Base-by-base conservation (phyloP, 64 coral and sea anemone genomes). In the Astreopora myriophthalma region DNA sequence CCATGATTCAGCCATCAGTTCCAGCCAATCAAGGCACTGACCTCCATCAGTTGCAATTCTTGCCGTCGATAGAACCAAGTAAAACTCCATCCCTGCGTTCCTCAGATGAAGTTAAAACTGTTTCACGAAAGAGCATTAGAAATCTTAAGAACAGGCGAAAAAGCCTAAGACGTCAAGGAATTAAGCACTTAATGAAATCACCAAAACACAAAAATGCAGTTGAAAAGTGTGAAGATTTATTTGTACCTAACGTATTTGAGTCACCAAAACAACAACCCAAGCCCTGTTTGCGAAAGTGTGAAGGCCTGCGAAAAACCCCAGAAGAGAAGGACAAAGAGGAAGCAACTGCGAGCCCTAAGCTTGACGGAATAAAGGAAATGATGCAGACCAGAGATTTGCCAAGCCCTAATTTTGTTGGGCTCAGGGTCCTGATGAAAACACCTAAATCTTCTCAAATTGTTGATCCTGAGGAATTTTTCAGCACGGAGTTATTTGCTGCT, bases 31-130 rank as follows among this genome's bases (percentile, higher is more conserved):
- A 69, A 33, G 34, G 14, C 34, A 11, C 55, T 11, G 79, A 62
- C 24, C 14, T 24, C 22, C 20, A 82, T 37, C 30, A 64, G 24
- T 7, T 63, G 28, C 31, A 72, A 3, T 42, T 87, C 51, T 32
- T 79, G 19, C 8, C 72, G 35, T 66, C 89, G 24, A 44, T 74
- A 57, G 79, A 62, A 60, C 30, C 79, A 40, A 44, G 2, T 11
- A 84, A 85, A 38, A 92, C 89, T 32, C 89, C 89, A 75, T 92
- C 89, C 32, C 38, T 92, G 44, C 74, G 79, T 22, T 73, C 67
- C 7, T 12, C 78, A 8, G 36, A 8, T 35, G 17, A 48, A 46
- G 48, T 48, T 12, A 27, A 58, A 71, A 24, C 37, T 31, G 85
- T 73, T 49, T 42, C 19, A 68, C 12, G 31, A 42, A 46, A 61